Percentiles rank a stretch among this genome's conserved stretches.
Evolutionary conservation across 2,888 invertebrate genomes (phyloP).

Genomic region (Podabrus alpinus): DNA sequence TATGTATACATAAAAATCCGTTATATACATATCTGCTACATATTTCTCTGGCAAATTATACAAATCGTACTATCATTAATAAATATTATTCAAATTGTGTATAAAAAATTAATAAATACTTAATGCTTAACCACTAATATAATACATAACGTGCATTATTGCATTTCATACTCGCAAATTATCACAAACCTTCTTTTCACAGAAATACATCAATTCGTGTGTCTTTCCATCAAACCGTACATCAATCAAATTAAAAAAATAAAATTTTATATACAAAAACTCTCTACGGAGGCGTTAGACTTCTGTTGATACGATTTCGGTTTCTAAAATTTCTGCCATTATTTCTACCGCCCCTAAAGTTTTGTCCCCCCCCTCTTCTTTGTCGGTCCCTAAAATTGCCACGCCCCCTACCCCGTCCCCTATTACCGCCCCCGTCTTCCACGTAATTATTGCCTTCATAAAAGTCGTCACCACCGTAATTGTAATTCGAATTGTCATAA

Average conservation of each 20-base stretch:
- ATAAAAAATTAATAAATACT: not conserved
- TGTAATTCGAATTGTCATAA: constrained; percentile 26
- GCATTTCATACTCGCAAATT: not conserved
- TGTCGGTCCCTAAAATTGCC: constrained; percentile 22
- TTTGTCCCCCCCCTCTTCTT: constrained; percentile 20
- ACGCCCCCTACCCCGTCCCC: constrained; percentile 9
- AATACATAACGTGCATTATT: not conserved
- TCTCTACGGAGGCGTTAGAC: constrained; percentile 47
- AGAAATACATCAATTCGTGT: not conserved
- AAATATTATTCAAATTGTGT: not conserved
- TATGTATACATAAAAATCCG: not conserved
- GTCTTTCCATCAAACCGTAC: not conserved
- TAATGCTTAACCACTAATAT: not conserved
- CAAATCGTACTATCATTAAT: not conserved
- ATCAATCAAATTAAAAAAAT: not conserved
- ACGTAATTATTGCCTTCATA: constrained; percentile 38
- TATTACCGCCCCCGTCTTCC: constrained; percentile 14
- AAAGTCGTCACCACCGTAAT: constrained; percentile 57
- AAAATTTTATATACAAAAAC: not conserved
- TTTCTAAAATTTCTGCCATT: constrained; percentile 40
- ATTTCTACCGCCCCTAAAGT: constrained; percentile 24
- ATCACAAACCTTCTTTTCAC: not conserved
- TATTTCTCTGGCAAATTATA: not conserved
- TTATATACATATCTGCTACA: not conserved
- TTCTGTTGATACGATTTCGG: constrained; percentile 46